These are phyloP conservation scores for Steatocranus sp. DNA, from an alignment of 2,797 vertebrate genomes.

Conservation along the genomic window DNA sequence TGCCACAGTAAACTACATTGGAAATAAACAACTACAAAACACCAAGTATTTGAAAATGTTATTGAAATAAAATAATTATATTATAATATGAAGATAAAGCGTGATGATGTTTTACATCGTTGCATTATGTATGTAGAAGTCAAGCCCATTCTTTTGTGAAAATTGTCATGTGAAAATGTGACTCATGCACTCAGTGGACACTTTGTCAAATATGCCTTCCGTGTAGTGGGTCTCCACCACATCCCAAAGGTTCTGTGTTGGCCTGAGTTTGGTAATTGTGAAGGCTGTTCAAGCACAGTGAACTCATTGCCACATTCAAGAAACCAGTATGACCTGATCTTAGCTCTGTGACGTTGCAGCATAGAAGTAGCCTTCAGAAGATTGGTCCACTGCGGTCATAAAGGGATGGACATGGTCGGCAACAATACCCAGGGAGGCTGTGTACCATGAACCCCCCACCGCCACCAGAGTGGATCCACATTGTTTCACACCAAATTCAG, in stretches of 20 bases:
- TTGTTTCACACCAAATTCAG: neutral
- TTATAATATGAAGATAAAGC: neutral
- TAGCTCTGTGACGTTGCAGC: neutral
- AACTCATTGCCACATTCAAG: neutral
- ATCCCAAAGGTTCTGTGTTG: neutral
- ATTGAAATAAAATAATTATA: neutral
- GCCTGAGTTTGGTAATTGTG: neutral
- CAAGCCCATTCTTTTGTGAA: neutral
- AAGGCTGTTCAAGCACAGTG: neutral
- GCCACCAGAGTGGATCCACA: neutral
- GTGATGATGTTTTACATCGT: neutral
- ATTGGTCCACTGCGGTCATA: neutral
- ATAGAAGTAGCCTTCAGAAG: neutral
- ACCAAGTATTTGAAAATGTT: neutral
- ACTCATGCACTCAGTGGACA: neutral
- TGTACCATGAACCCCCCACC: neutral
- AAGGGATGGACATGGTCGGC: accelerated
- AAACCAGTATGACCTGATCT: neutral
- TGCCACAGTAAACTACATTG: neutral
- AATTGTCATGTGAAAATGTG: neutral
- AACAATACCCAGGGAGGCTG: neutral
- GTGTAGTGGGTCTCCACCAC: neutral
- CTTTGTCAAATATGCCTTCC: neutral
- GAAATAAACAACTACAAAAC: conserved; percentile 15
- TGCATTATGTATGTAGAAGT: neutral